Evolutionary conservation across 2,113 vertebrate species (phyloP).

Genomic region (Pedetes capensis): DNA sequence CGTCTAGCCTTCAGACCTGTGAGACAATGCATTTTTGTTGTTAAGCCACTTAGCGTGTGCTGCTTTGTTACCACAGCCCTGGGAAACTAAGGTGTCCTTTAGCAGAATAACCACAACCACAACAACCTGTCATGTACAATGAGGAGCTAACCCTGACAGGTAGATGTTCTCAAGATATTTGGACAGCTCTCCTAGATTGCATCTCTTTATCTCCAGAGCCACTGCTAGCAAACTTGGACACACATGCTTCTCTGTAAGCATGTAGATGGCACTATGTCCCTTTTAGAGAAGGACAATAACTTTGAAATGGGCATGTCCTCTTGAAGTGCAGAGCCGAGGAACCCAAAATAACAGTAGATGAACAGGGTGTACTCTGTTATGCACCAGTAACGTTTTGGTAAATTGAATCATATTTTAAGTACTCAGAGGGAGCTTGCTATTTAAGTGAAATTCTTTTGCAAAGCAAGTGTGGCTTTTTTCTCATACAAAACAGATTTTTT

Average conservation of each 20-base stretch:
- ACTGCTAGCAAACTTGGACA: background rate
- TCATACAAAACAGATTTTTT: constrained; percentile 23
- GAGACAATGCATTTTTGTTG: background rate
- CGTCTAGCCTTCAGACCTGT: background rate
- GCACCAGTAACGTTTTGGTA: constrained; percentile 13
- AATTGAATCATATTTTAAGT: constrained; percentile 56
- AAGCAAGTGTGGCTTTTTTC: background rate
- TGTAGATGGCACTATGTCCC: background rate
- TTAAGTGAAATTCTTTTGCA: constrained; percentile 57
- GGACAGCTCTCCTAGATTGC: background rate
- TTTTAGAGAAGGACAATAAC: background rate
- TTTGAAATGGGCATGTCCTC: background rate
- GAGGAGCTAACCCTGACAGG: background rate
- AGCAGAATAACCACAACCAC: background rate
- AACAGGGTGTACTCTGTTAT: background rate
- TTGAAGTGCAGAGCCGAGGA: background rate
- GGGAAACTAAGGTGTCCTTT: background rate
- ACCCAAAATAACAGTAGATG: background rate
- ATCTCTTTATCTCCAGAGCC: background rate
- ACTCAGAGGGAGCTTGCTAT: constrained; percentile 32
- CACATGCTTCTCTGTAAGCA: background rate
- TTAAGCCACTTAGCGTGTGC: background rate
- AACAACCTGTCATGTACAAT: background rate
- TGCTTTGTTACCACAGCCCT: background rate
- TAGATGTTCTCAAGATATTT: background rate